Evolutionary conservation across 2,888 invertebrate species (phyloP).

Genomic region (Griposia aprilina): DNA sequence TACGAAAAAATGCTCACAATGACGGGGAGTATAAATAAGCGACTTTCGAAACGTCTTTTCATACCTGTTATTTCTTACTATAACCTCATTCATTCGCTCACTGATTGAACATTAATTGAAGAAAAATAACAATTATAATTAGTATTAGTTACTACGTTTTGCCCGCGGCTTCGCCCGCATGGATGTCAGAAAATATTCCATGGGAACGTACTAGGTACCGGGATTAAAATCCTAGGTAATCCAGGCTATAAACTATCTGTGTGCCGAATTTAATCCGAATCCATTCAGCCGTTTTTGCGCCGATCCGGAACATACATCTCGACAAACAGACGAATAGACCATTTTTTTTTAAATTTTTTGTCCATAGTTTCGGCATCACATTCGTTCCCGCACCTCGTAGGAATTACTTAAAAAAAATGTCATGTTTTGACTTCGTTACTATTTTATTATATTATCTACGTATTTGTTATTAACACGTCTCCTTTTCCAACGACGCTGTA

Average conservation of each 20-base stretch:
- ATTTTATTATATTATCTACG: background rate
- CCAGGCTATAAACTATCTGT: too few relatives aligned
- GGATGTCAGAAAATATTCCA: too few relatives aligned
- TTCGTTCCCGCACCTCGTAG: background rate
- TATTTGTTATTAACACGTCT: constrained; percentile 10
- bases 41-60: background rate
- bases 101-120: constrained; percentile 21
- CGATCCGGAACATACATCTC: background rate
- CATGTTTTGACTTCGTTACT: background rate
- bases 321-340: background rate
- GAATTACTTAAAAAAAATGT: background rate
- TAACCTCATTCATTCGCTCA: background rate
- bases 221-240: too few relatives aligned
- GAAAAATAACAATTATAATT: too few relatives aligned
- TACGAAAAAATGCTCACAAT: background rate
- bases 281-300: background rate
- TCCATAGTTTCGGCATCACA: background rate
- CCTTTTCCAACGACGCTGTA: constrained; percentile 19
- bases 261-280: too few relatives aligned
- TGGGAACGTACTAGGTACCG: too few relatives aligned
- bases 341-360: too few relatives aligned
- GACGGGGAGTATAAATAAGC: background rate
- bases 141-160: too few relatives aligned
- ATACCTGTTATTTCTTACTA: background rate
- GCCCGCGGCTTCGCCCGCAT: too few relatives aligned